Evolutionary conservation across 2,888 invertebrate species (phyloP), one percentile per base, ranked within the genome.

Genomic region (Diaperis boleti): DNA sequence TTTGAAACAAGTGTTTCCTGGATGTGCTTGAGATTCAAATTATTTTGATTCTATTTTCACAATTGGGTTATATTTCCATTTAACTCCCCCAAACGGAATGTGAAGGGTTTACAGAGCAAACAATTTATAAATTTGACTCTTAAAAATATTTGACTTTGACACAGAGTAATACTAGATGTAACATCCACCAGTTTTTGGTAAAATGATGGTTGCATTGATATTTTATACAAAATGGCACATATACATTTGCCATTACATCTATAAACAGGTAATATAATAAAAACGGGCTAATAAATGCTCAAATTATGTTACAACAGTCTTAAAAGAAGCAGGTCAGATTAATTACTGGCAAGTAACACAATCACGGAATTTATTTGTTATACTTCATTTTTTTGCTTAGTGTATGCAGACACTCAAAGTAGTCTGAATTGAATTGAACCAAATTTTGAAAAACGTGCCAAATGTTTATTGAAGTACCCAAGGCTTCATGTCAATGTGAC

Each of bases 161-260:
- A 45, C 22, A 10, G 13, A 14, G 29, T 49, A 33, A 33, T 49
- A 17, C 31, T 33, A 49, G 22, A 26, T 11, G 11, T 45, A 6
- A 31, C 31, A 31, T 8, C 10, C 14, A 10, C 42, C 18, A 1
- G 1, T 5, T 15, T n/a, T n/a, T 15, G 8, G 11, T 29, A 18
- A 45, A 14, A 31, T 33, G 33, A 18, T 18, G 42, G 5, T 20
- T 22, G 15, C n/a, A n/a, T 7, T 13, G 2, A 13, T 41, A 39
- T 39, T 3, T 22, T 8, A 54, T 41, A 54, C 50, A 55, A 35
- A 50, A 59, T 60, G 60, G 60, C 60, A 60, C 60, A 10, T 15
- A 35, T 60, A 60, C 44, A 60, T 42, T 52, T 52, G 44, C 52
- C 52, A 44, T n/a, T 50, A 52, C 41, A 26, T 35, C 41, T 29